phyloP scores from a whole-genome alignment of 2,888 invertebrate species.

The Cephalotes varians region DNA sequence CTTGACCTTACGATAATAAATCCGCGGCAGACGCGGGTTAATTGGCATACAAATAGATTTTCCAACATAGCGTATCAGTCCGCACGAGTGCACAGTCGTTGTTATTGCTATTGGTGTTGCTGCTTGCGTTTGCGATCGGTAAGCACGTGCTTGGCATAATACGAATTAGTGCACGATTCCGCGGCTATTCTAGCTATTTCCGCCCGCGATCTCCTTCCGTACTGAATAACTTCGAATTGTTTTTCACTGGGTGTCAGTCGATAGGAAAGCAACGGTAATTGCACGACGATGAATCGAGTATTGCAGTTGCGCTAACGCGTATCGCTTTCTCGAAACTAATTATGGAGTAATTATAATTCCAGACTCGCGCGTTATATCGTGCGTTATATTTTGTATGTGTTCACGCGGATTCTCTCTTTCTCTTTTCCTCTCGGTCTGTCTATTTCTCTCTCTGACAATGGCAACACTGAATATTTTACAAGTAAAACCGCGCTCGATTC shows the following conservation, averaged over 20 bases:
- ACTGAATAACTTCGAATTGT: constrained; percentile 15
- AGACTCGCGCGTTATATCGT: too few relatives aligned
- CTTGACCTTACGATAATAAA: constrained; percentile 70
- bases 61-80: constrained; percentile 57
- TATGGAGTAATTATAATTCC: constrained; percentile 44
- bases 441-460: too few relatives aligned
- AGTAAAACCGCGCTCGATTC: constrained; percentile 7
- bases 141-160: constrained; percentile 69
- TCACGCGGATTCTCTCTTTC: neutral
- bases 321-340: constrained; percentile 38
- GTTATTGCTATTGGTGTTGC: constrained; percentile 23
- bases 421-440: neutral
- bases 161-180: constrained; percentile 58
- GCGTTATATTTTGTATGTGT: constrained; percentile 15
- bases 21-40: constrained; percentile 59
- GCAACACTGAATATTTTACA: constrained; percentile 7
- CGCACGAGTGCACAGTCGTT: constrained; percentile 53
- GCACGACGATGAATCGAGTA: constrained; percentile 18
- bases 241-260: constrained; percentile 23
- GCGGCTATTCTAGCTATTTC: constrained; percentile 49
- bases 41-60: constrained; percentile 73
- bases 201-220: constrained; percentile 18
- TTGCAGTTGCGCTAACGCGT: constrained; percentile 30
- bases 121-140: constrained; percentile 49
- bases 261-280: constrained; percentile 33